These are phyloP conservation scores for Dreissena rostriformis DNA, from an alignment of 1,140 invertebrate species.

Conservation along the genomic window DNA sequence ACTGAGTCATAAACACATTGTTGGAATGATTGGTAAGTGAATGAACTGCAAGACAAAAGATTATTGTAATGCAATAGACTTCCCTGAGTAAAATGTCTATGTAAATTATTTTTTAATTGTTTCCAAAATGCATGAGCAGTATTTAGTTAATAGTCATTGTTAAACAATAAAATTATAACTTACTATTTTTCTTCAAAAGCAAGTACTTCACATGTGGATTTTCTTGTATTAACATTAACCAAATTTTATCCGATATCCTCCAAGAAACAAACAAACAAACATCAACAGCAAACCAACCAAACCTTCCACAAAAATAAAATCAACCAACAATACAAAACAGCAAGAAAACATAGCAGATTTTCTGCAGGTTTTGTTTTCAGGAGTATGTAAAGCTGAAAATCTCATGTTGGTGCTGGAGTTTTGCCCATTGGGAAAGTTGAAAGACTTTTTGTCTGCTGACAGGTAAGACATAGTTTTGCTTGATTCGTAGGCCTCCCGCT, in stretches of 20 bases:
- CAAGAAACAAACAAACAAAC: too few relatives aligned
- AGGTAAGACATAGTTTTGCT: constrained; percentile 62
- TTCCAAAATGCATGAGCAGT: constrained; percentile 4
- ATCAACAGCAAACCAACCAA: too few relatives aligned
- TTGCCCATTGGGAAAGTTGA: constrained; percentile 82
- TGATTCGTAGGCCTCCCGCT: too few relatives aligned
- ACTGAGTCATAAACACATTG: constrained; percentile 81
- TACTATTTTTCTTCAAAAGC: too few relatives aligned
- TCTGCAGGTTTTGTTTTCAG: constrained; percentile 61
- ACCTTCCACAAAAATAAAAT: too few relatives aligned
- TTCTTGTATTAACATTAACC: too few relatives aligned
- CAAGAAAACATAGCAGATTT: too few relatives aligned
- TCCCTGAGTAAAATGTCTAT: neutral
- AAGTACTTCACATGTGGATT: too few relatives aligned
- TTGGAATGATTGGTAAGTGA: constrained; percentile 81
- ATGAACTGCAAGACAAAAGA: neutral
- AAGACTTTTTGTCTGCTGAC: constrained; percentile 80
- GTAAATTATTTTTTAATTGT: neutral
- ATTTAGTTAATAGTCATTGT: too few relatives aligned
- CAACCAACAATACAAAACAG: too few relatives aligned
- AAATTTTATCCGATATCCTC: too few relatives aligned
- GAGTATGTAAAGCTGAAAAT: constrained; percentile 81
- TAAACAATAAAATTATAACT: too few relatives aligned
- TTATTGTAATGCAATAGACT: neutral
- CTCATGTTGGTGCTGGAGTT: constrained; percentile 84